Percentiles rank a stretch among this genome's conserved stretches.
Evolutionary conservation across 2,888 invertebrate genomes (phyloP).

Genomic region (Drosophila maculinotata): DNA sequence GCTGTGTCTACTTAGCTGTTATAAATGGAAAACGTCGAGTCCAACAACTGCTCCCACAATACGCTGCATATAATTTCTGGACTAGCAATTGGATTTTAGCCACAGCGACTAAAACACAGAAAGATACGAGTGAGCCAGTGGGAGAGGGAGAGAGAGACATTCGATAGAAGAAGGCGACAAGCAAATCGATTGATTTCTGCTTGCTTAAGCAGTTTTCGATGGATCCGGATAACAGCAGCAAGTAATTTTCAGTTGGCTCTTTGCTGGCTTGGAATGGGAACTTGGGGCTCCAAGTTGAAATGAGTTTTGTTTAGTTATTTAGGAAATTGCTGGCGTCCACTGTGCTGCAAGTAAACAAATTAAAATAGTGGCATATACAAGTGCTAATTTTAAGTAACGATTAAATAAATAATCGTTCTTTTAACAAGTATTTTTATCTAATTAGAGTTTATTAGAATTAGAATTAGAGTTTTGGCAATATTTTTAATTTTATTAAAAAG

Average conservation of each 20-base stretch:
- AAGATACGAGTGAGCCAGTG: not conserved
- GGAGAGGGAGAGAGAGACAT: not conserved
- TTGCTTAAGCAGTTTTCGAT: constrained; percentile 66
- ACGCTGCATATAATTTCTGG: constrained; percentile 70
- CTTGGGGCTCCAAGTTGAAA: constrained; percentile 12
- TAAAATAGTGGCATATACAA: not conserved
- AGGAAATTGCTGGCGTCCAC: not conserved
- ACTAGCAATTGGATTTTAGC: constrained; percentile 68
- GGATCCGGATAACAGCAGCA: constrained; percentile 34
- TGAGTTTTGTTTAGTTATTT: constrained; percentile 12
- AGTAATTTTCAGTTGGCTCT: constrained; percentile 68
- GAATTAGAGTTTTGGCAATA: no score
- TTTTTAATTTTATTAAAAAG: no score
- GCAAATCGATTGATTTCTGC: constrained; percentile 78
- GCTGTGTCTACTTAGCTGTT: constrained; percentile 72
- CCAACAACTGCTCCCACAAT: constrained; percentile 51
- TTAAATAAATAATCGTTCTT: not conserved
- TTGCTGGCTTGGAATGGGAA: constrained; percentile 4
- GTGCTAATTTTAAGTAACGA: not conserved
- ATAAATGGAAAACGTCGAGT: constrained; percentile 65
- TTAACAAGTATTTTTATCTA: not conserved
- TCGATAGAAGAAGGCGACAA: constrained; percentile 1
- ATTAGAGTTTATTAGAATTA: no score
- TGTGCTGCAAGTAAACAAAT: not conserved
- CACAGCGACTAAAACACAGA: constrained; percentile 50